Evolutionary conservation across 2,797 vertebrate species (phyloP).

Genomic region (Rhinella marina): DNA sequence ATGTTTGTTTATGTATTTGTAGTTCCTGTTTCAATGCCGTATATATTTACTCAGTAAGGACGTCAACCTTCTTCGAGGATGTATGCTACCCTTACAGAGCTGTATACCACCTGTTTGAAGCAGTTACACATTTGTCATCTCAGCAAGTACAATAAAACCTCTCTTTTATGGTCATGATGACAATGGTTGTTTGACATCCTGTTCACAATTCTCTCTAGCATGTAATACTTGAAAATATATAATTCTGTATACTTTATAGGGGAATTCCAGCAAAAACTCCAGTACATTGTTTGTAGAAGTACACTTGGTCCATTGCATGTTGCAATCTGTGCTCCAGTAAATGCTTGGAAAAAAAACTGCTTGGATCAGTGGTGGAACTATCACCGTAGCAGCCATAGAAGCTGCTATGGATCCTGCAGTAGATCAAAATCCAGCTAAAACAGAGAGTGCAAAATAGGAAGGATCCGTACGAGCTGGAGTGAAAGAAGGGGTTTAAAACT

Average conservation of each 20-base stretch:
- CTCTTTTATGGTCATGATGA: not conserved
- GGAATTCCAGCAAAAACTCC: not conserved
- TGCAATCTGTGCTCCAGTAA: too few species aligned
- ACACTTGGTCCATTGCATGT: not conserved
- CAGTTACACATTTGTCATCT: slow-evolving; percentile 21
- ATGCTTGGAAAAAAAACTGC: too few species aligned
- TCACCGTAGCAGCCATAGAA: too few species aligned
- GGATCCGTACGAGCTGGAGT: too few species aligned
- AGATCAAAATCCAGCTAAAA: too few species aligned
- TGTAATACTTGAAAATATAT: not conserved
- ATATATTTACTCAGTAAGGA: slow-evolving; percentile 14
- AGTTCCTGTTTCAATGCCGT: not conserved
- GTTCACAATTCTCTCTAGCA: not conserved
- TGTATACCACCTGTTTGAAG: slow-evolving; percentile 17
- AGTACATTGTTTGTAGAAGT: not conserved
- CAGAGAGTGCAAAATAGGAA: too few species aligned
- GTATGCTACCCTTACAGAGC: not conserved
- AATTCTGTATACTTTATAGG: not conserved
- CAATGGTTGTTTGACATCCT: slow-evolving; percentile 1
- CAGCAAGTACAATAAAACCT: slow-evolving; percentile 18
- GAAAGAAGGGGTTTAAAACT: too few species aligned
- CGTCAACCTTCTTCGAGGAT: slow-evolving; percentile 21
- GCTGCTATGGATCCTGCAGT: too few species aligned
- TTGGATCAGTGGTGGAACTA: too few species aligned
- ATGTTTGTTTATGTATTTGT: slow-evolving; percentile 19